A percentile compares a stretch with the other conserved stretches of the same genome.
phyloP scores from a whole-genome alignment of 2,888 invertebrate genomes.

The Drosophila mayaguana region DNA sequence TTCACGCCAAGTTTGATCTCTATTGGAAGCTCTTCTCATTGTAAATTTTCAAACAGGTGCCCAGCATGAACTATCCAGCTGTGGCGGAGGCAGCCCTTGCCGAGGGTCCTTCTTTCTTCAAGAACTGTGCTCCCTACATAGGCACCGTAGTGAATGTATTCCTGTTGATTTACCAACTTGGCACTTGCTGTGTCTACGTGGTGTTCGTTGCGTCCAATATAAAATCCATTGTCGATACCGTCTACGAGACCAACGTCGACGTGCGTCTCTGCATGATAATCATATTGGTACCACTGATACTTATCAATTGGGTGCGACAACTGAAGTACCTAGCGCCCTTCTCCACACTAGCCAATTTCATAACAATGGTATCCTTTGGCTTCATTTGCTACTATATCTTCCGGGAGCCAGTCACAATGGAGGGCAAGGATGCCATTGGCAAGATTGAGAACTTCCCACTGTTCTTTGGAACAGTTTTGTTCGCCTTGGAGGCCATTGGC shows the following conservation, averaged over 20 bases:
- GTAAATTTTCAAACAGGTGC: constrained; percentile 77
- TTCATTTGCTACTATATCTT: constrained; percentile 95
- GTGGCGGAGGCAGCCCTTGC: constrained; percentile 92
- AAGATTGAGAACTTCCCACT: constrained; percentile 91
- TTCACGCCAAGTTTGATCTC: neutral
- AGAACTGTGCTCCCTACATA: constrained; percentile 88
- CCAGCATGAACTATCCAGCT: constrained; percentile 91
- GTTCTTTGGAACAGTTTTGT: constrained; percentile 98
- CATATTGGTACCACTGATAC: constrained; percentile 90
- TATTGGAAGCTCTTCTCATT: neutral
- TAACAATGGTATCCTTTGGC: constrained; percentile 93
- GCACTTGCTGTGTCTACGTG: constrained; percentile 98
- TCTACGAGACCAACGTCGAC: constrained; percentile 86
- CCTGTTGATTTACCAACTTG: constrained; percentile 95
- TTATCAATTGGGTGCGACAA: constrained; percentile 92
- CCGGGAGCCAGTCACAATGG: constrained; percentile 88
- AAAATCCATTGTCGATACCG: constrained; percentile 88
- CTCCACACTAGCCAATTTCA: constrained; percentile 94
- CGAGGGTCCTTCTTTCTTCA: constrained; percentile 90
- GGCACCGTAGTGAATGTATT: constrained; percentile 90
- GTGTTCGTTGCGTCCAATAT: constrained; percentile 96
- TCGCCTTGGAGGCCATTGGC: constrained; percentile 97
- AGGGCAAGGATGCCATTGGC: constrained; percentile 88
- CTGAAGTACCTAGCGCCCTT: constrained; percentile 95
- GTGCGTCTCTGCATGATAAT: constrained; percentile 90